Percentiles rank a stretch among this genome's conserved stretches.
phyloP scores from a whole-genome alignment of 2,797 vertebrate species.

The Parotocinclus haroldoi region DNA sequence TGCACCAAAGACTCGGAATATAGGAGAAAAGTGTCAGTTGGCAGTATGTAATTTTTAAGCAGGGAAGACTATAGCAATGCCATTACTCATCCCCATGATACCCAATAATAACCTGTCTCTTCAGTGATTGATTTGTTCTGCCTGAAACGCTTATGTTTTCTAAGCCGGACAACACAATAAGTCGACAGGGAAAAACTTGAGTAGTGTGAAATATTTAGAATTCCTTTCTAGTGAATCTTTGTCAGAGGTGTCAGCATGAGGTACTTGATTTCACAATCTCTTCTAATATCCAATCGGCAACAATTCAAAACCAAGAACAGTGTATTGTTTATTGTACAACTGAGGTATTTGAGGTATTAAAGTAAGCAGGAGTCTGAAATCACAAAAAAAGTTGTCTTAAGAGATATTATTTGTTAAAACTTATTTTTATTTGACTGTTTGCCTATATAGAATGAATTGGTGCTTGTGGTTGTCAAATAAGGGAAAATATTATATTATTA shows the following conservation, averaged over 20 bases:
- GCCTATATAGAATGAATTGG: too few relatives aligned
- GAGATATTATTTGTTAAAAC: too few relatives aligned
- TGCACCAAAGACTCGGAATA: neutral
- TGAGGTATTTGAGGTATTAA: too few relatives aligned
- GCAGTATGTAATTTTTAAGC: conserved; percentile 34
- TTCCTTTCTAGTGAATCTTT: conserved; percentile 8
- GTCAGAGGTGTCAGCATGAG: neutral
- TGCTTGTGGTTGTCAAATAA: too few relatives aligned
- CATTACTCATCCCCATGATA: conserved; percentile 36
- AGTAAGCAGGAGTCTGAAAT: too few relatives aligned
- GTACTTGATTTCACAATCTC: too few relatives aligned
- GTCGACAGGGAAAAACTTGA: conserved; percentile 2
- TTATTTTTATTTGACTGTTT: too few relatives aligned
- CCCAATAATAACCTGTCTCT: conserved; percentile 46
- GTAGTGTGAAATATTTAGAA: conserved; percentile 11
- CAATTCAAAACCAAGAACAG: too few relatives aligned
- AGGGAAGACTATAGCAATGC: conserved; percentile 40
- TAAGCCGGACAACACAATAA: conserved; percentile 17
- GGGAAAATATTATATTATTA: too few relatives aligned
- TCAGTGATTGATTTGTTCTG: conserved; percentile 45
- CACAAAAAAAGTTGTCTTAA: too few relatives aligned
- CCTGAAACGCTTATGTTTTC: conserved; percentile 21
- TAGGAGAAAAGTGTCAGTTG: neutral
- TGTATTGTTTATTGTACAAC: too few relatives aligned
- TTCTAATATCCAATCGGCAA: too few relatives aligned